A percentile compares a stretch with the other conserved stretches of the same genome.
These are phyloP conservation scores for Alcedo atthis DNA, from an alignment of 2,797 vertebrate species.

Conservation along the genomic window DNA sequence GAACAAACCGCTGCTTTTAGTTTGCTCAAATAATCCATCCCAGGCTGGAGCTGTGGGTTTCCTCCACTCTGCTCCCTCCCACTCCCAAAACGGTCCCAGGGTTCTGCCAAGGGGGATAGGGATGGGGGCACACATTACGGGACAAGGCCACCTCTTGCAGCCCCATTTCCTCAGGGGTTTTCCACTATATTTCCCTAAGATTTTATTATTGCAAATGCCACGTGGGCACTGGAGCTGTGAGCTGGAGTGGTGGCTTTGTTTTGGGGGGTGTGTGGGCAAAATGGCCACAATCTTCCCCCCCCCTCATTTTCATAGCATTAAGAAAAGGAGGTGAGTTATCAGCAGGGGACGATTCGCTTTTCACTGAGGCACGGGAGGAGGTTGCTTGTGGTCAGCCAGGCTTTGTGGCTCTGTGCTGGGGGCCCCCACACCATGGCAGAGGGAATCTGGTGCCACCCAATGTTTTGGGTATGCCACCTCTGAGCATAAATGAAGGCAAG, in stretches of 20 bases:
- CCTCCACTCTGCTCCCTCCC: neutral
- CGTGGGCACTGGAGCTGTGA: fast-evolving
- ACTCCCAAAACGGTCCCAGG: neutral
- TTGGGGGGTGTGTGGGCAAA: neutral
- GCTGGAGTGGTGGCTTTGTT: neutral
- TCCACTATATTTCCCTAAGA: neutral
- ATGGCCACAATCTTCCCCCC: neutral
- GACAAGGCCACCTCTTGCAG: fast-evolving
- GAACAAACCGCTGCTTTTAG: slow-evolving; percentile 56
- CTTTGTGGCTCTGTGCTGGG: fast-evolving
- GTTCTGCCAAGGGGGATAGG: neutral
- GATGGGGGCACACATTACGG: too few species aligned
- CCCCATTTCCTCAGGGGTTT: neutral
- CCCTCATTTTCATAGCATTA: neutral
- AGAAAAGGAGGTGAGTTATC: neutral
- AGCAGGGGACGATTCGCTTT: neutral
- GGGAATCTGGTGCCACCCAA: neutral
- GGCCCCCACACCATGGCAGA: fast-evolving
- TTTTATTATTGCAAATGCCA: neutral
- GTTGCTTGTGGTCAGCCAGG: neutral
- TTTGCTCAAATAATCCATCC: slow-evolving; percentile 50
- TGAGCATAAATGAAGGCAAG: neutral
- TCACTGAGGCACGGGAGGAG: fast-evolving
- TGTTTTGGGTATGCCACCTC: neutral
- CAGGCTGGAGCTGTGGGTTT: slow-evolving; percentile 24